These are phyloP conservation scores for Dioctria rufipes DNA, from an alignment of 2,888 invertebrate species.

Conservation along the genomic window DNA sequence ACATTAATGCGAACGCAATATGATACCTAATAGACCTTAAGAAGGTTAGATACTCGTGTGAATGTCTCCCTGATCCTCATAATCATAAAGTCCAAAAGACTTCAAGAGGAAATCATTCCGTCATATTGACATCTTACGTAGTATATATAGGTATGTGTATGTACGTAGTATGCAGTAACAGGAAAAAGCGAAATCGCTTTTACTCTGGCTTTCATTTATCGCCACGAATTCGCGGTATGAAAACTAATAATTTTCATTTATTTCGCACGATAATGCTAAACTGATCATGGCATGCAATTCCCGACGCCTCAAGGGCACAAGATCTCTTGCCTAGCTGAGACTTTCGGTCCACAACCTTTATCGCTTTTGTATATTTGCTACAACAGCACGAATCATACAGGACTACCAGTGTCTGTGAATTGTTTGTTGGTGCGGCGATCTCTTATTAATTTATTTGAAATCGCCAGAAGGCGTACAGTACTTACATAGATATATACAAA, in stretches of 20 bases:
- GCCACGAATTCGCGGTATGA: slow-evolving; percentile 55
- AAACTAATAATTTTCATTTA: slow-evolving; percentile 57
- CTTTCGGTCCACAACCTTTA: slow-evolving; percentile 24
- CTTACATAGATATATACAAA: no score
- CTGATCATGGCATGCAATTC: slow-evolving; percentile 54
- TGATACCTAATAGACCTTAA: no score
- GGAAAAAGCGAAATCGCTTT: slow-evolving; percentile 55
- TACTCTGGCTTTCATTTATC: slow-evolving; percentile 52
- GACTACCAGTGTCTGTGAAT: slow-evolving; percentile 34
- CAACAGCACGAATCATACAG: slow-evolving; percentile 21
- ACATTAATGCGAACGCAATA: no score
- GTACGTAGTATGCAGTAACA: slow-evolving; percentile 12
- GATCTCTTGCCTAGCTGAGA: slow-evolving; percentile 27
- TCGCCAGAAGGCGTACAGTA: slow-evolving; percentile 4
- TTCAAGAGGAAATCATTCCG: slow-evolving; percentile 18
- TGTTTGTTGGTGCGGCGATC: neutral
- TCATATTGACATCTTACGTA: slow-evolving; percentile 41
- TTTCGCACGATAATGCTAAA: slow-evolving; percentile 59
- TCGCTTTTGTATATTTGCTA: neutral
- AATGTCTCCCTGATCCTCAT: no score
- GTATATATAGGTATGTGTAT: no score
- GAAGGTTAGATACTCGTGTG: no score
- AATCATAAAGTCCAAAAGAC: no score
- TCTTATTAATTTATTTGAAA: slow-evolving; percentile 50
- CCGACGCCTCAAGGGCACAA: slow-evolving; percentile 42